A percentile compares a stretch with the other conserved stretches of the same genome.
Conservation (phyloP, 2,797 vertebrate genomes). For the Cryptoblepharus egeriae region DNA sequence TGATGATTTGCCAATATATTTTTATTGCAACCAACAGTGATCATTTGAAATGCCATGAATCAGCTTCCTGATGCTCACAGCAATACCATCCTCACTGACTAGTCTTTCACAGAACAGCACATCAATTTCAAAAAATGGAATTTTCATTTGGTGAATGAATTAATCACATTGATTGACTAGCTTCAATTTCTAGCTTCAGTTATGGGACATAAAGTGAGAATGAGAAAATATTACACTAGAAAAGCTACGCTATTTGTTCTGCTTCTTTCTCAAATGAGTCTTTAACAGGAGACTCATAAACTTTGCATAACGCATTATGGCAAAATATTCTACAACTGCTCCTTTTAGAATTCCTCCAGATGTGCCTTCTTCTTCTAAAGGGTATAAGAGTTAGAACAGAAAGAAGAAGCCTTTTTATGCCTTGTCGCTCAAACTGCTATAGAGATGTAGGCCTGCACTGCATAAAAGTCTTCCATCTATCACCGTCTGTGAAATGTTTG, state of each 20-base stretch:
- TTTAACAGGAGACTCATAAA: conserved; percentile 56
- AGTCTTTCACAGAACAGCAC: background rate
- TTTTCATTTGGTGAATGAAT: background rate
- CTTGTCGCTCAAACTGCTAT: background rate
- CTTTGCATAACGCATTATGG: conserved; percentile 46
- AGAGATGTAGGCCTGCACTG: conserved; percentile 19
- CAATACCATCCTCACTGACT: background rate
- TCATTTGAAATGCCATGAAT: conserved; percentile 1
- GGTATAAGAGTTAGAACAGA: conserved; percentile 54
- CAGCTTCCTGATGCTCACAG: background rate
- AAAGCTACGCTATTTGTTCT: conserved; percentile 38
- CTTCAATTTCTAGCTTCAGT: background rate
- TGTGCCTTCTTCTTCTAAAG: conserved; percentile 34
- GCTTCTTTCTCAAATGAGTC: conserved; percentile 29
- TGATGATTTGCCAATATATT: background rate
- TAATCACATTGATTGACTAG: conserved; percentile 1
- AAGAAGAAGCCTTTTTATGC: conserved; percentile 31
- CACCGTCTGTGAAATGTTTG: conserved; percentile 15
- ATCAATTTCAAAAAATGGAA: background rate
- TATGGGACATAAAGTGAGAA: background rate
- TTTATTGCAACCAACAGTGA: background rate
- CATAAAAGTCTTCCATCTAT: conserved; percentile 42
- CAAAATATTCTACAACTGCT: conserved; percentile 56
- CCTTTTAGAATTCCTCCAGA: conserved; percentile 44
- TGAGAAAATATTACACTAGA: conserved; percentile 3